Evolutionary conservation across 2,113 vertebrate genomes (phyloP), one percentile per base, ranked within the genome.

Genomic region (Pholis gunnellus): DNA sequence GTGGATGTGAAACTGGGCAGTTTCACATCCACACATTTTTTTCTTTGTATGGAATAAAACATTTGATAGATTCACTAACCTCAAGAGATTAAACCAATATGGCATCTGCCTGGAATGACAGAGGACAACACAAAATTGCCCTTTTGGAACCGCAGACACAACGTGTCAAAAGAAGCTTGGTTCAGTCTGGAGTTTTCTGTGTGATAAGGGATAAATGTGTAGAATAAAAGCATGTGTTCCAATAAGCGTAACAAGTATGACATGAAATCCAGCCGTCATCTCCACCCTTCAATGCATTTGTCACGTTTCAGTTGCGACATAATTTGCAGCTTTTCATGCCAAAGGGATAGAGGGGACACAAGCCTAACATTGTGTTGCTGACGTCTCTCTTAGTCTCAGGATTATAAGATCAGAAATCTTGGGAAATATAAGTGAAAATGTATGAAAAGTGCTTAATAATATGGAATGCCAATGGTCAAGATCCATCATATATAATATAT

Each of bases 341-440:
- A 77, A 14, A 67, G 48, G 50, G 36, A 54, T 72, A 59, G 15
- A 69, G 17, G 48, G n/a, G 18, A 68, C 88, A 91, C 88, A 93
- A 87, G 36, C 78, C 56, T 46, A 52, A 85, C 73, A 87, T 93
- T 94, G 87, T 94, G 59, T 79, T 14, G 63, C 46, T 38, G 36
- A 75, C 73, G 31, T 82, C 67, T 85, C 22, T 72, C 60, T 74
- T 14, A 56, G 20, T 67, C 36, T 42, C 13, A n/a, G 72, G 86
- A 93, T 91, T 91, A 90, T 88, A 68, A 87, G 82, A 87, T 92
- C 87, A 88, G 74, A 59, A 57, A 79, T 54, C 29, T 74, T 78
- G 54, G 31, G 63, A 84, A 92, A 83, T 65, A 60, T 84, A 83
- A 48, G 69, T 86, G 54, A 38, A 56, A 78, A 80, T 67, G 27